These are phyloP conservation scores for Dione juno DNA, from an alignment of 2,888 invertebrate species.

Conservation along the genomic window DNA sequence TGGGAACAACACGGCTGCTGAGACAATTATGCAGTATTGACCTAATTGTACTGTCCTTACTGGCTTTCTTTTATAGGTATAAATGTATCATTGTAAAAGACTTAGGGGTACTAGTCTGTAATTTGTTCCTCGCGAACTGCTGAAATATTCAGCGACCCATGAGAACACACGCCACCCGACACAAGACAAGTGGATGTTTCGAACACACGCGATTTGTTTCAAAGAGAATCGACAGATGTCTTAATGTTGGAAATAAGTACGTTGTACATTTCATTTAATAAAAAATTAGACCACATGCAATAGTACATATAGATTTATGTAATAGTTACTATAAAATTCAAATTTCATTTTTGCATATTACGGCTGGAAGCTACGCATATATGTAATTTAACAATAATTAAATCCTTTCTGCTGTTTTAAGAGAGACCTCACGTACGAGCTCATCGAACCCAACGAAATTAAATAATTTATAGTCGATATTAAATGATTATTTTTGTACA, in stretches of 20 bases:
- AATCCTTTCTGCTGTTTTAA: no score
- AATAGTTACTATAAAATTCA: no score
- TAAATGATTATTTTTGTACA: no score
- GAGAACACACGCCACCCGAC: slow-evolving; percentile 63
- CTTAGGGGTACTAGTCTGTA: slow-evolving; percentile 64
- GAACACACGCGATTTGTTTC: slow-evolving; percentile 49
- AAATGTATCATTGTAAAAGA: slow-evolving; percentile 65
- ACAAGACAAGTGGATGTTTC: slow-evolving; percentile 51
- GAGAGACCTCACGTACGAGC: no score
- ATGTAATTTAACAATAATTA: no score
- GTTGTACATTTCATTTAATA: neutral
- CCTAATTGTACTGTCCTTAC: slow-evolving; percentile 62
- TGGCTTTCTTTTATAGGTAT: slow-evolving; percentile 54
- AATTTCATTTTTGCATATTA: no score
- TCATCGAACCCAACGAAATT: no score
- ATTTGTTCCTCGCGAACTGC: slow-evolving; percentile 67
- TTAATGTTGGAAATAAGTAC: slow-evolving; percentile 40
- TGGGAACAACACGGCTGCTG: slow-evolving; percentile 63
- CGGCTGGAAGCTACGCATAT: no score
- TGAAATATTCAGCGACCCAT: slow-evolving; percentile 75
- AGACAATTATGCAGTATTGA: slow-evolving; percentile 64
- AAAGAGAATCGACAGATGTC: slow-evolving; percentile 63
- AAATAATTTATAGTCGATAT: no score
- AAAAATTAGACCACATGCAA: slow-evolving; percentile 3
- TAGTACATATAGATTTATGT: neutral